Base-by-base conservation (phyloP, 2,888 invertebrate genomes). In the Chrysomela aeneicollis region DNA sequence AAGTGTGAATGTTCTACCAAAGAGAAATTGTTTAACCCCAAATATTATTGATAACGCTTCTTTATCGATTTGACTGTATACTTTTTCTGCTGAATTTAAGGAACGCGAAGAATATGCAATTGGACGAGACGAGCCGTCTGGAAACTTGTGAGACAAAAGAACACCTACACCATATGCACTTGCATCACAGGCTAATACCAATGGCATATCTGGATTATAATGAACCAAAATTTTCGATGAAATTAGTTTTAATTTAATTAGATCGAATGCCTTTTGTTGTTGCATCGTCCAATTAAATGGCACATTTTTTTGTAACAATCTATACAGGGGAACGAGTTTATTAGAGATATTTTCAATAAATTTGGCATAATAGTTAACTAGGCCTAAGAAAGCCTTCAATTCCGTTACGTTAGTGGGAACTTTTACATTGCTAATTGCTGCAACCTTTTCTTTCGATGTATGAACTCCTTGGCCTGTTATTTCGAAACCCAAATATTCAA, bases 321-420 rank as follows among this genome's bases (percentile, higher is more conserved):
- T 18, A 53, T 53, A 22, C 17, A 60, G 37, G n/a, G 35, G 21
- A 37, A 15, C 32, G 12, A 53, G 9, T 52, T 37, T 42, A 21
- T 54, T 57, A 10, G 63, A 57, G 26, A 63, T 49, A 58, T 70
- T 68, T 50, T 32, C 22, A 19, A 72, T 58, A 49, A 70, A 72
- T 37, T 63, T 66, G 3, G 57, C 52, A 42, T 71, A 73, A 60
- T 69, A 73, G 58, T 71, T 71, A 8, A 71, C 58, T 2, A 57
- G 22, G 2, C 62, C 62, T 32, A 62, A 10, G 42, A 62, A 62
- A 1, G 57, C 37, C 6, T 57, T 53, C 55, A 72, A 32, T 62
- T 72, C 59, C 30, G 59, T 58, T 21, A 61, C 12, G 65, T 67
- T 70, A 26, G 18, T 30, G 21, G 70, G 69, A 21, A 47, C 10